Evolutionary conservation across 2,797 vertebrate genomes (phyloP), one percentile per base, ranked within the genome.

Genomic region (Ctenosaura bakeri): DNA sequence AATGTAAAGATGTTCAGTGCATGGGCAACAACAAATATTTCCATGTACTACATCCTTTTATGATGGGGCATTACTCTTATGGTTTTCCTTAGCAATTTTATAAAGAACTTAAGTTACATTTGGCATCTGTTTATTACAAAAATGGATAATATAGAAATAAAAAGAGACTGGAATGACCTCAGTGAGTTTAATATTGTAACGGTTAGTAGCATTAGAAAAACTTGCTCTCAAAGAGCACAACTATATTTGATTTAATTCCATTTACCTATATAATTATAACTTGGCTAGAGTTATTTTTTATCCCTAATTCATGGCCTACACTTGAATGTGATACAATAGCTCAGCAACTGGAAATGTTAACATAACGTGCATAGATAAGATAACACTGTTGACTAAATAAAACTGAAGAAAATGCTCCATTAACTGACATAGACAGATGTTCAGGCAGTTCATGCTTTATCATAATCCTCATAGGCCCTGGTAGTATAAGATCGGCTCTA

Each of bases 381-480:
- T 92, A 88, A 83, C 74, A 14, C 32, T 78, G 20, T 94, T 95
- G 50, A 81, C 42, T 92, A 83, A 87, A 86, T 91, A 90, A 83
- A 85, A 29, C 32, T 54, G 74, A 92, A 91, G 91, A 93, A 91
- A 91, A 82, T 73, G 88, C 84, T 92, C 38, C 71, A 32, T 91
- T 91, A 93, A 83, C 29, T 92, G 85, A 85, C 87, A 89, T 54
- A 42, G 74, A 90, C 80, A 96, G 92, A 95, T 95, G 93, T 95
- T 96, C 93, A 29, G 95, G 80, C 87, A 95, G 87, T 94, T 83
- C 92, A 81, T 93, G 91, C 88, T 95, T 96, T 7, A 0, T 92
- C 90, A 74, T 6, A 92, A 89, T 95, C 91, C 73, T 83, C 3
- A 24, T 88, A 32, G 92, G 93, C 69, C 92, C 89, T 87, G 86